Evolutionary conservation across 2,797 vertebrate species (phyloP).

Genomic region (Peromyscus nudipes): DNA sequence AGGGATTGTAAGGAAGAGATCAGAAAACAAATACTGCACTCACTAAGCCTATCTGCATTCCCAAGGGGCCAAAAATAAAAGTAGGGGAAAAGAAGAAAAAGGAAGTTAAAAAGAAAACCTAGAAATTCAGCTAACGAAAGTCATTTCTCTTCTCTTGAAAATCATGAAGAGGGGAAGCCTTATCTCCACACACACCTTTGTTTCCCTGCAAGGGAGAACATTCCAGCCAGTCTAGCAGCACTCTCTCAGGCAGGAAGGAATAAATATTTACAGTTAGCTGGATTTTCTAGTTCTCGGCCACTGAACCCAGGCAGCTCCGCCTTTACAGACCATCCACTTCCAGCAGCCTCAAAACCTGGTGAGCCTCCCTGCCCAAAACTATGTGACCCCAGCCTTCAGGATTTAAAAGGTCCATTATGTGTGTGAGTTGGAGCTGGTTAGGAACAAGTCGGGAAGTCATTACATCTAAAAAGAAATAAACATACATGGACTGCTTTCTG

Average conservation of each 20-base stretch:
- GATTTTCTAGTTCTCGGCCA: conserved; percentile 42
- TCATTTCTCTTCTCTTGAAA: conserved; percentile 1
- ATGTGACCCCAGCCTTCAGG: not conserved
- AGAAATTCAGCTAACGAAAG: conserved; percentile 31
- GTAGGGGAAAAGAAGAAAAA: not conserved
- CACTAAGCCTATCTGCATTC: not conserved
- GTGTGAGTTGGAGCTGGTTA: not conserved
- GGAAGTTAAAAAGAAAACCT: not conserved
- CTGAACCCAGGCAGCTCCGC: not conserved
- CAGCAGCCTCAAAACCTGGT: not conserved
- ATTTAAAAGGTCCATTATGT: conserved; percentile 25
- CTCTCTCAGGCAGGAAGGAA: not conserved
- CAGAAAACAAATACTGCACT: not conserved
- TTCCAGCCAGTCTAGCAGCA: not conserved
- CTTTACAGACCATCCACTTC: not conserved
- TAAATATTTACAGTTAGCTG: conserved; percentile 58
- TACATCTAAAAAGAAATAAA: conserved; percentile 7
- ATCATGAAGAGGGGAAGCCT: not conserved
- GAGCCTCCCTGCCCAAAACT: not conserved
- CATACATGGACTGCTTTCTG: not conserved
- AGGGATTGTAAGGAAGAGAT: no score
- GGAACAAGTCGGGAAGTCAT: conserved; percentile 33
- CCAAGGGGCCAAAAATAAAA: not conserved
- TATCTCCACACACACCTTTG: not conserved
- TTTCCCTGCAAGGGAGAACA: conserved; percentile 19